Percentiles rank a stretch among this genome's conserved stretches.
Conservation (phyloP, 1,140 invertebrate species). For the Planococcus citri region DNA sequence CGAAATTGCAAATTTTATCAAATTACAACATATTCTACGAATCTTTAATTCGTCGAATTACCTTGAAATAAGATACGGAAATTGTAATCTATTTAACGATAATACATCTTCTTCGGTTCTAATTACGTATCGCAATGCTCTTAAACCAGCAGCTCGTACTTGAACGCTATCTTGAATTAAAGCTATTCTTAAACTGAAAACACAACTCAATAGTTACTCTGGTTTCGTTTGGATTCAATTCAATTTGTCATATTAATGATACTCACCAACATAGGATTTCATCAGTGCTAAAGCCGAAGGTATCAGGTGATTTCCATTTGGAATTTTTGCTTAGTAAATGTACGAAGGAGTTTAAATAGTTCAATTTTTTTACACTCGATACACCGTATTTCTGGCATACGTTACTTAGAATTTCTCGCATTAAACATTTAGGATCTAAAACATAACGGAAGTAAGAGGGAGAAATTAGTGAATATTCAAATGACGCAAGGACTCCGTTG, state of each 20-base stretch:
- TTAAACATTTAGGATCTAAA: slow-evolving; percentile 22
- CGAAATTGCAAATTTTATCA: slow-evolving; percentile 19
- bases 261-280: slow-evolving; percentile 25
- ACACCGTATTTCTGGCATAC: slow-evolving; percentile 22
- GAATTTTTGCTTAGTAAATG: slow-evolving; percentile 5
- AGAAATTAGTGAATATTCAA: not conserved
- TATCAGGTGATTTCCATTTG: slow-evolving; percentile 20
- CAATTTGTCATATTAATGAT: not conserved
- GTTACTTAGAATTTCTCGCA: slow-evolving; percentile 21
- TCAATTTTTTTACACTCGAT: slow-evolving; percentile 22
- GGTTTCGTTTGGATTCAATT: not conserved
- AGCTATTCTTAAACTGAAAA: slow-evolving; percentile 64
- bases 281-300: slow-evolving; percentile 22
- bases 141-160: slow-evolving; percentile 71
- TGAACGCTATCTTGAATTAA: slow-evolving; percentile 75
- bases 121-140: slow-evolving; percentile 72
- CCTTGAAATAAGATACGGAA: slow-evolving; percentile 12
- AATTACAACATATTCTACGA: not conserved
- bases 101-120: slow-evolving; percentile 61
- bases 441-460: not conserved
- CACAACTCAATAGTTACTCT: slow-evolving; percentile 24
- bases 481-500: too few relatives aligned
- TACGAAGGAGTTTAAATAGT: slow-evolving; percentile 21
- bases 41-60: not conserved
- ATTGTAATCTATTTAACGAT: slow-evolving; percentile 47